phyloP scores from a whole-genome alignment of 2,113 vertebrate genomes.

The Sander vitreus region DNA sequence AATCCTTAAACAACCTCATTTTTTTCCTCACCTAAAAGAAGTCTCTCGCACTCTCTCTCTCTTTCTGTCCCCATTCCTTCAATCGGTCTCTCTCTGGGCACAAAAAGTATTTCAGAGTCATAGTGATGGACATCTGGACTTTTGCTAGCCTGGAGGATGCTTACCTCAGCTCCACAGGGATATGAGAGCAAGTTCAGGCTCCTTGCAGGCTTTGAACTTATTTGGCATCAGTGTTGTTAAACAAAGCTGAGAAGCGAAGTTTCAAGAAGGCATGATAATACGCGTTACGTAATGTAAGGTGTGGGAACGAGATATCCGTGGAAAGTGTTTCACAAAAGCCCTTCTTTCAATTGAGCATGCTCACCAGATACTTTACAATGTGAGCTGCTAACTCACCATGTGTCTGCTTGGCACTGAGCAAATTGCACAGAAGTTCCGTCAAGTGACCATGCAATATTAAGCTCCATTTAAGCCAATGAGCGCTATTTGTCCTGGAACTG shows the following conservation, averaged over 20 bases:
- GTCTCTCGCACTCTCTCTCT: neutral
- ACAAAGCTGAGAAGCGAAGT: conserved; percentile 26
- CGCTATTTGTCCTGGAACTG: conserved; percentile 63
- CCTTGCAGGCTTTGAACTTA: conserved; percentile 24
- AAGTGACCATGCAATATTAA: conserved; percentile 64
- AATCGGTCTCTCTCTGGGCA: conserved; percentile 5
- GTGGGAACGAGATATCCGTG: conserved; percentile 14
- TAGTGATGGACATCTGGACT: conserved; percentile 56
- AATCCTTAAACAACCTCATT: conserved; percentile 18
- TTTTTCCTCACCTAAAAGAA: conserved; percentile 47
- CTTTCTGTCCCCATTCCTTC: neutral
- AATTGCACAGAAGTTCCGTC: conserved; percentile 33
- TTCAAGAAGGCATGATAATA: conserved; percentile 1
- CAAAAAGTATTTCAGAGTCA: conserved; percentile 17
- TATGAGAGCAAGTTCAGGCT: conserved; percentile 54
- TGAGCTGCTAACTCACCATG: conserved; percentile 23
- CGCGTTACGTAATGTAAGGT: conserved; percentile 10
- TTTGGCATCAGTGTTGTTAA: conserved; percentile 35
- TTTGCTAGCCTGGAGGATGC: conserved; percentile 38
- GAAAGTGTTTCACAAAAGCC: conserved; percentile 28
- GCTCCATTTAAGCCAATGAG: conserved; percentile 53
- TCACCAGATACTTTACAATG: neutral
- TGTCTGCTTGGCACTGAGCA: conserved; percentile 9
- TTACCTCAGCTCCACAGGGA: conserved; percentile 44
- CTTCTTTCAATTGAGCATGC: conserved; percentile 11